Evolutionary conservation across 2,113 vertebrate genomes (phyloP).

Genomic region (Oenanthe melanoleuca): DNA sequence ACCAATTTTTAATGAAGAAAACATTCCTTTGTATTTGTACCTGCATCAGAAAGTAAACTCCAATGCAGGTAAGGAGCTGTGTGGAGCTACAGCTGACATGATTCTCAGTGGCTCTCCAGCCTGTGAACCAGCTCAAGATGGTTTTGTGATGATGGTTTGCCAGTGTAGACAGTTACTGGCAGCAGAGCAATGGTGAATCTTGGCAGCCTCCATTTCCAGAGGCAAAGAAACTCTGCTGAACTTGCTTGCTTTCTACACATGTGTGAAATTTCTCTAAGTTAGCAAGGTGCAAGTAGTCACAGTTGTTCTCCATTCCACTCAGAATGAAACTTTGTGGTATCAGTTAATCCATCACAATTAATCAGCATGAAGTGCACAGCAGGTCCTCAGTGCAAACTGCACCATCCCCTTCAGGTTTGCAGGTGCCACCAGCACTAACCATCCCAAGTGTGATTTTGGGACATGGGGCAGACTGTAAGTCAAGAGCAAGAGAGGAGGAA

Average conservation of each 20-base stretch:
- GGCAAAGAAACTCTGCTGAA: neutral
- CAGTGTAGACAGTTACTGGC: neutral
- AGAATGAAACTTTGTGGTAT: fast-evolving
- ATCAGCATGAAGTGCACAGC: fast-evolving
- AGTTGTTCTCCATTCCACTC: neutral
- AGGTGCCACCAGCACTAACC: too few relatives aligned
- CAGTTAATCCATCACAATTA: too few relatives aligned
- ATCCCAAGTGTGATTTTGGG: neutral
- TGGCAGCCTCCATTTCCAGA: neutral
- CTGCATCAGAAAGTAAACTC: neutral
- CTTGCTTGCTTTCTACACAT: neutral
- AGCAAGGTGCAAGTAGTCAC: too few relatives aligned
- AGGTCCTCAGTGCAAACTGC: neutral
- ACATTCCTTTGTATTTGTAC: fast-evolving
- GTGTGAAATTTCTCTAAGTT: neutral
- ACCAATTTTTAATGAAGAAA: neutral
- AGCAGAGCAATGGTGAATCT: neutral
- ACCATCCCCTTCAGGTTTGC: neutral
- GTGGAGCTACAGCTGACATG: neutral
- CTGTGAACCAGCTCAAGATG: neutral
- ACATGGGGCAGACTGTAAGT: neutral
- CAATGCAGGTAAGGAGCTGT: neutral
- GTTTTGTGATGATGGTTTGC: neutral
- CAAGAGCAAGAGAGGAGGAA: neutral
- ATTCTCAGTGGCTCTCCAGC: neutral